Evolutionary conservation across 2,888 invertebrate genomes (phyloP), one percentile per base, ranked within the genome.

Genomic region (Oscheius myriophilus): DNA sequence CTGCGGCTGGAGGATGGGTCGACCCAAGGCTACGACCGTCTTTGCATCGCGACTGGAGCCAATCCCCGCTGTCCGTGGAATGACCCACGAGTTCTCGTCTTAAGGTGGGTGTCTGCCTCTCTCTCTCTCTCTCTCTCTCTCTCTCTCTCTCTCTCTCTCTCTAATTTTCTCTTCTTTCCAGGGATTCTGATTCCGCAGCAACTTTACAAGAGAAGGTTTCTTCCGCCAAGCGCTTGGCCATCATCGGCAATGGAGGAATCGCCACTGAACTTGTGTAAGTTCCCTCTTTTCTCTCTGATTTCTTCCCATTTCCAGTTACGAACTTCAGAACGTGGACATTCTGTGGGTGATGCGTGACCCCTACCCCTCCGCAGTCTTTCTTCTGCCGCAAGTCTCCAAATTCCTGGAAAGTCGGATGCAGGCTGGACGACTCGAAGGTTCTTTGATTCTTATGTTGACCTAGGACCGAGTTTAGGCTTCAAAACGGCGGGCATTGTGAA

Each of bases 241-340:
- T 98, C 53, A 91, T 97, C 59, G 98, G 98, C 11, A 98, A 98
- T 90, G 98, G 98, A 42, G 98, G 98, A 16, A 98, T 98, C 85
- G 98, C 98, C 51, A 96, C 95, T 49, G 98, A 98, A 90, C 89
- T 98, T 79, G 93, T 94, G 80, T 84, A 70, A 67, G 76, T 59
- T 54, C 16, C 64, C 26, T 42, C 39, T 14, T 53, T 53, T 58
- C 26, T 3, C 33, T 9, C 3, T 33, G 33, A 33, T 9, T 6
- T 9, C 33, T 6, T 42, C 45, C 45, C 3, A 33, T 33, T 67
- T 82, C 42, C 71, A 89, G 89, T n/a, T 89, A 94, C 87, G 95
- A 95, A 86, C 91, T 96, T 18, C 90, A 91, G 86, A 92, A 92
- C 21, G 91, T 94, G 59, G 91, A 95, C 86, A 91, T 96, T 59